Base-by-base conservation (phyloP, 2,797 vertebrate species). In the Cossypha dichroa region DNA sequence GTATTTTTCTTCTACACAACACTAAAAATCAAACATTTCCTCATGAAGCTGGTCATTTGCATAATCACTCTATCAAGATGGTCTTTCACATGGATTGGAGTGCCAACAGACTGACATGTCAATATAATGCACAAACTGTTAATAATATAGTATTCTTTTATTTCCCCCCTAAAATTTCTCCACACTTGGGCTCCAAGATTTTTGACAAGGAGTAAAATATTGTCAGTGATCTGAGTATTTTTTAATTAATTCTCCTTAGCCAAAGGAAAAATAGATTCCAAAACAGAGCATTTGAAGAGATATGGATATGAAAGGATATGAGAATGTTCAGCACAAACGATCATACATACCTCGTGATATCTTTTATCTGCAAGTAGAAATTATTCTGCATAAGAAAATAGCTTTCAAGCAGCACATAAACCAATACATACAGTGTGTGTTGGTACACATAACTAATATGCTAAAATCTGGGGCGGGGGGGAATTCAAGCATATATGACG, bases 1-100 rank as follows among this genome's bases (percentile, higher is more conserved):
- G 3, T 16, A 13, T 29, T 85, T 23, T 70, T 11, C 13, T 85
- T 72, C 74, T 43, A 29, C 13, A 58, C 41, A 64, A 48, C 33
- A 64, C 70, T 77, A 54, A 40, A 90, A 90, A 95, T 92, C 11
- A 92, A 93, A 87, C 73, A 80, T 49, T 75, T 89, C 49, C 46
- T 92, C 66, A 77, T 75, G 62, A 93, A 84, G 54, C 59, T 43
- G 73, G 28, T 73, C 54, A 90, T 95, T 93, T 95, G 76, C 86
- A 95, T 96, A 96, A 96, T 95, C 77, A 75, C 75, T 93, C 94
- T 88, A 94, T 84, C 77, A 81, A 72, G 85, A 83, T 25, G n/a
- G 67, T 67, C 46, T 86, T 91, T 73, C 82, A 93, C 36, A 89
- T 9, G 62, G 75, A 85, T n/a, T 1, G 0, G 84, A 68, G 90